Evolutionary conservation across 1,140 invertebrate species (phyloP).

Genomic region (Phymastichus coffea): DNA sequence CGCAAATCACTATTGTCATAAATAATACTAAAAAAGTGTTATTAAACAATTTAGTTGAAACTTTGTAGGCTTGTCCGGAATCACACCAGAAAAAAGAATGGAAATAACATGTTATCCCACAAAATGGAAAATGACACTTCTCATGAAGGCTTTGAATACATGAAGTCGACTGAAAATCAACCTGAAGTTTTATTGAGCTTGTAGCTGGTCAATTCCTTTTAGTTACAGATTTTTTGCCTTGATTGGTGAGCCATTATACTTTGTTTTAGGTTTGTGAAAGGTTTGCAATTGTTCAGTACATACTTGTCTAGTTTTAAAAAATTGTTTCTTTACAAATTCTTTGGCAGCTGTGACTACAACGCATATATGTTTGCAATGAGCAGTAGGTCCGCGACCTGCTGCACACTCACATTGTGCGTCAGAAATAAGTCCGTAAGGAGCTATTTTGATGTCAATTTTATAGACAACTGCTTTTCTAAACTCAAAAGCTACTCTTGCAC

Average conservation of each 20-base stretch:
- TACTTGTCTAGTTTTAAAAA: not conserved
- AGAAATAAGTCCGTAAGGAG: not conserved
- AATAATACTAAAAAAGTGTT: no score
- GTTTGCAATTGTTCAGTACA: constrained; percentile 18
- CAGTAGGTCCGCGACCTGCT: constrained; percentile 6
- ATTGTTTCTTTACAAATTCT: constrained; percentile 1
- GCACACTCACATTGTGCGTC: constrained; percentile 18
- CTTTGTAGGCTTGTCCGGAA: no score
- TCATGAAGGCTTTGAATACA: no score
- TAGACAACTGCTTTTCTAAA: constrained; percentile 15
- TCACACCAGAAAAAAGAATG: no score
- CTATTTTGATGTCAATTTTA: constrained; percentile 2
- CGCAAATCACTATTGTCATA: no score
- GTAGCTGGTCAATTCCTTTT: not conserved
- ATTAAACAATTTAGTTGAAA: no score
- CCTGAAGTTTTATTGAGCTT: no score
- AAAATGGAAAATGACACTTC: no score
- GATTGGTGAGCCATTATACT: constrained; percentile 15
- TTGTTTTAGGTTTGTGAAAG: constrained; percentile 16
- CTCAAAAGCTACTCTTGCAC: constrained; percentile 6
- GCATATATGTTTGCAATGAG: constrained; percentile 17
- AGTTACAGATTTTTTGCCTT: constrained; percentile 2
- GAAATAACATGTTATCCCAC: no score
- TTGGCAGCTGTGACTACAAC: constrained; percentile 8
- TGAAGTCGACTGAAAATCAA: no score